Percentiles rank a stretch among this genome's conserved stretches.
Evolutionary conservation across 2,888 invertebrate species (phyloP).

Genomic region (Nematopogon swammerdamellus): DNA sequence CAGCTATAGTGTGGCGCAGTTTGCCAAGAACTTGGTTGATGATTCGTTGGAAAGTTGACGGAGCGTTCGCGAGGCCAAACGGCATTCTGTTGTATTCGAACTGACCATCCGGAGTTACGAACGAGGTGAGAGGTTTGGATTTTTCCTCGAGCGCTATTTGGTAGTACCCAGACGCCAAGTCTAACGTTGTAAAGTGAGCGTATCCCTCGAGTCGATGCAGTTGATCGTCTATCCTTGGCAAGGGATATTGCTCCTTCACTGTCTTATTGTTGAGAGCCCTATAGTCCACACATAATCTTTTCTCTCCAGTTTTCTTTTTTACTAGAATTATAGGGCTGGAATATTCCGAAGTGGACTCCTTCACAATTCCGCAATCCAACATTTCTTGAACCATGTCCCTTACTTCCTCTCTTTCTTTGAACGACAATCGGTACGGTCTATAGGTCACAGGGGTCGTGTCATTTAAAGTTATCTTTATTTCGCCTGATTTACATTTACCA

Average conservation of each 20-base stretch:
- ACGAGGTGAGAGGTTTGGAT: slow-evolving; percentile 18
- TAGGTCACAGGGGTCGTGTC: slow-evolving; percentile 8
- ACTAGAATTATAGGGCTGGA: slow-evolving; percentile 16
- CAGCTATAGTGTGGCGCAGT: no score
- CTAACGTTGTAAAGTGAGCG: slow-evolving; percentile 16
- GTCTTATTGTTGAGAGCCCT: slow-evolving; percentile 17
- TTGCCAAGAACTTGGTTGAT: slow-evolving; percentile 13
- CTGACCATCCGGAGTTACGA: slow-evolving; percentile 20
- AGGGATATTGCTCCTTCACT: slow-evolving; percentile 16
- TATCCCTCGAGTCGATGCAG: slow-evolving; percentile 15
- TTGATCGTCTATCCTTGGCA: slow-evolving; percentile 22
- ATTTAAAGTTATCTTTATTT: slow-evolving; percentile 5
- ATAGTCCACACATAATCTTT: slow-evolving; percentile 9
- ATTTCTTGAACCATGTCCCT: no score
- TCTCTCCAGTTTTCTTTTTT: slow-evolving; percentile 6
- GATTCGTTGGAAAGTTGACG: slow-evolving; percentile 18
- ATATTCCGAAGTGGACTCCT: slow-evolving; percentile 9
- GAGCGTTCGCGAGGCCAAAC: no score
- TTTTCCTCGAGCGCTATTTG: slow-evolving; percentile 19
- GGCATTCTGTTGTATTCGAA: slow-evolving; percentile 20
- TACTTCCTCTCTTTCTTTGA: slow-evolving; percentile 6
- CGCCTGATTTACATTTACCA: no score
- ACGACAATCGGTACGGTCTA: slow-evolving; percentile 9
- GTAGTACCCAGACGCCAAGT: slow-evolving; percentile 17
- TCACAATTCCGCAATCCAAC: no score